Percentiles rank a stretch among this genome's conserved stretches.
These are phyloP conservation scores for Rhodeus uyekii DNA, from an alignment of 2,797 vertebrate species.

Conservation along the genomic window DNA sequence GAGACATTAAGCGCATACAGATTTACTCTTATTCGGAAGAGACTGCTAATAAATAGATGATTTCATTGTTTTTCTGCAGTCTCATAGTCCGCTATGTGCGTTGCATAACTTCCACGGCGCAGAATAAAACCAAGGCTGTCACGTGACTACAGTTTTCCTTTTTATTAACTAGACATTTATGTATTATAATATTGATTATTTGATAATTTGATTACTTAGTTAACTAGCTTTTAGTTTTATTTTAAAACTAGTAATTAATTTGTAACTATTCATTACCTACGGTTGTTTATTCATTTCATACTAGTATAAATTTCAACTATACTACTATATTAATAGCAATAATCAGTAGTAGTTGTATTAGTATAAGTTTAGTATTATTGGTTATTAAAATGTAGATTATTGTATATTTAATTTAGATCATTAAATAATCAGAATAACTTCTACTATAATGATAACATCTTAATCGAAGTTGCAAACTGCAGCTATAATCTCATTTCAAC, in stretches of 20 bases:
- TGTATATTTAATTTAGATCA: not conserved
- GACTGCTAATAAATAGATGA: not conserved
- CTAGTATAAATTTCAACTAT: not conserved
- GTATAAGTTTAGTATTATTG: not conserved
- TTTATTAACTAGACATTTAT: no score
- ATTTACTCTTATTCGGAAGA: not conserved
- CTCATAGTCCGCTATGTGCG: slow-evolving; percentile 1
- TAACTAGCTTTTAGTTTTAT: no score
- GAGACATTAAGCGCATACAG: not conserved
- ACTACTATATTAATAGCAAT: not conserved
- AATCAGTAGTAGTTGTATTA: not conserved
- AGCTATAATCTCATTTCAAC: not conserved
- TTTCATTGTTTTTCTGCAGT: not conserved
- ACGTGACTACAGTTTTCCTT: not conserved
- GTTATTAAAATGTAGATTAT: not conserved
- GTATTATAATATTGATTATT: not conserved
- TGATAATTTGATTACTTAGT: not conserved
- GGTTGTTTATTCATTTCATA: not conserved
- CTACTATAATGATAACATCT: not conserved
- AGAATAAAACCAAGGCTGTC: not conserved
- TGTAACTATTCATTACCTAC: not conserved
- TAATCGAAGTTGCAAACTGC: not conserved
- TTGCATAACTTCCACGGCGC: not conserved
- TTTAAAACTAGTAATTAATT: not conserved
- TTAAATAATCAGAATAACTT: not conserved